Evolutionary conservation across 2,888 invertebrate genomes (phyloP).

Genomic region (Cephonodes hylas): DNA sequence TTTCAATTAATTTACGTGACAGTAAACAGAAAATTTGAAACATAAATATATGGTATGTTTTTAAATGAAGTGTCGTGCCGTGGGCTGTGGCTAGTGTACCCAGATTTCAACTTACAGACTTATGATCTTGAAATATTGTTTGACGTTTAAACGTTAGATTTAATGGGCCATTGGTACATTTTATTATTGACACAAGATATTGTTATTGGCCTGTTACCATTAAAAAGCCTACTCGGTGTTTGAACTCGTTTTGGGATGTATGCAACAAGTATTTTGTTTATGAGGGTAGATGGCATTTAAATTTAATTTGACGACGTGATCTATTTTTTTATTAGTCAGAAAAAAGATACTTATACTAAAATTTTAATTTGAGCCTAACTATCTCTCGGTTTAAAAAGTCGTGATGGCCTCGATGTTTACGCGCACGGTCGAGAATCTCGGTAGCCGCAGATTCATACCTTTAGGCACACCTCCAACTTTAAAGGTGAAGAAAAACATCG

Average conservation of each 20-base stretch:
- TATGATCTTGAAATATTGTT: conserved; percentile 31
- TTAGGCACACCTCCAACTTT: no score
- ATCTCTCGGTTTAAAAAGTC: no score
- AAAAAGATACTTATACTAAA: neutral
- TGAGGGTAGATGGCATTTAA: neutral
- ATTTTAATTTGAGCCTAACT: no score
- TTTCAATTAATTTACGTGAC: no score
- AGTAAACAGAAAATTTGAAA: no score
- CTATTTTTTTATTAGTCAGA: no score
- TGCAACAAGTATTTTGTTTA: neutral
- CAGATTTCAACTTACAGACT: conserved; percentile 25
- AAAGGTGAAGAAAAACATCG: no score
- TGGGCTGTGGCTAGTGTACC: neutral
- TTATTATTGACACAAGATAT: conserved; percentile 13
- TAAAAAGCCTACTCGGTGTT: neutral
- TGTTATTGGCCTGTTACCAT: conserved; percentile 3
- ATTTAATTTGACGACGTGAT: neutral
- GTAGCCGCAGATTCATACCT: no score
- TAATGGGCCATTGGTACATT: conserved; percentile 21
- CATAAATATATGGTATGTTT: no score
- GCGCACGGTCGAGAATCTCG: no score
- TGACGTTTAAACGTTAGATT: conserved; percentile 36
- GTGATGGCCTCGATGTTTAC: no score
- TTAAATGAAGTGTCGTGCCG: neutral
- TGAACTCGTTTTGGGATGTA: neutral